Percentiles rank a stretch among this genome's conserved stretches.
Evolutionary conservation across 2,888 invertebrate genomes (phyloP).

Genomic region (Melanophora roralis): DNA sequence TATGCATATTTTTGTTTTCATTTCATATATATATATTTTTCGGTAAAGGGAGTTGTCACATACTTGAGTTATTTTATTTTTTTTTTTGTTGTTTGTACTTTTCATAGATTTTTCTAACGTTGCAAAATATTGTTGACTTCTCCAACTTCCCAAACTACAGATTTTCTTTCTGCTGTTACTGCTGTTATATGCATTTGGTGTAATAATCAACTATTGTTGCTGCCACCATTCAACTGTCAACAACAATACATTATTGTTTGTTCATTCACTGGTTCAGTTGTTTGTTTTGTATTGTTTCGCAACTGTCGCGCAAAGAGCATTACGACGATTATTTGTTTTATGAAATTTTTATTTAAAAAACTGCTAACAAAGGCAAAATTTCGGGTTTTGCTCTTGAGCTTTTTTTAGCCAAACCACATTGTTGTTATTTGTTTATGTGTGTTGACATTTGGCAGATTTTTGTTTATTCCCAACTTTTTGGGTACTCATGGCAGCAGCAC

Average conservation of each 20-base stretch:
- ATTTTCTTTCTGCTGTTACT: neutral
- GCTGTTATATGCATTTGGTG: conserved; percentile 20
- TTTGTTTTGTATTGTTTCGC: conserved; percentile 49
- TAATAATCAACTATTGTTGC: conserved; percentile 35
- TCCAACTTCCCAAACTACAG: neutral
- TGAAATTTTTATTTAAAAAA: conserved; percentile 37
- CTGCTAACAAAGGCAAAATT: conserved; percentile 45
- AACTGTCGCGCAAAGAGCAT: conserved; percentile 60
- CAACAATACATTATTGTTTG: conserved; percentile 55
- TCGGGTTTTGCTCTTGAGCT: conserved; percentile 7
- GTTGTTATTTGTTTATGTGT: conserved; percentile 41
- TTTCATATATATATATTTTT: neutral
- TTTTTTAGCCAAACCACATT: conserved; percentile 45
- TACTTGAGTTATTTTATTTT: conserved; percentile 20
- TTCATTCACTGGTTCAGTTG: conserved; percentile 5
- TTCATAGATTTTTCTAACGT: conserved; percentile 14
- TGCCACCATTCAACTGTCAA: conserved; percentile 57
- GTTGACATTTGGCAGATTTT: conserved; percentile 26
- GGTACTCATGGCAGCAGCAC: conserved; percentile 26
- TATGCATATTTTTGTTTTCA: neutral
- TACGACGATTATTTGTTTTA: conserved; percentile 38
- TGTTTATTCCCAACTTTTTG: neutral
- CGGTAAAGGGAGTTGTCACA: conserved; percentile 27
- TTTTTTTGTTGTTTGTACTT: conserved; percentile 1
- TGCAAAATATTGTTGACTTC: conserved; percentile 47